Evolutionary conservation across 2,797 vertebrate genomes (phyloP), one percentile per base, ranked within the genome.

Genomic region (Psittacula echo): DNA sequence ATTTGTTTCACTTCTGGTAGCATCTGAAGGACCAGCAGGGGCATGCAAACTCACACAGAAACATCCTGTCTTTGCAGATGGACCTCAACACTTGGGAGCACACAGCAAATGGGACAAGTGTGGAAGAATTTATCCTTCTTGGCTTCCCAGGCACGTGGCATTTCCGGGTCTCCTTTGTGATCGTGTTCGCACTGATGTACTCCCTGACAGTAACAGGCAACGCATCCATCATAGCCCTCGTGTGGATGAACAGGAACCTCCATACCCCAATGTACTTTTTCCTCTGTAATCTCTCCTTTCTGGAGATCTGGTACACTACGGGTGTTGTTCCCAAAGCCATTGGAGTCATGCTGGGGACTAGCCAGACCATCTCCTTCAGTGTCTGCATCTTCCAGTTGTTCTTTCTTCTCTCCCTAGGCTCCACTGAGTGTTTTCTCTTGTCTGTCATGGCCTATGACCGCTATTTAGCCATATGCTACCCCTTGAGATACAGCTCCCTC

Each of bases 371-470:
- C 37, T 97, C 97, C 67, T 97, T 98, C 61, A 72, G 62, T 1
- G 91, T 85, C 30, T 98, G 97, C 50, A 90, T 93, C 20, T 41
- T 96, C 51, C 97, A 98, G 34, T 90, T 98, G 5, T 98, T 97
- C 50, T 97, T 97, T 67, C 96, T 98, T 88, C 96, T 98, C 65
- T 97, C 97, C 45, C 76, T 98, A 64, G 97, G 97, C 61, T 97
- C 97, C 70, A 95, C 96, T 11, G 96, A 98, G 42, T 97, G 96
- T 71, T 97, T 98, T 72, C 95, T 97, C 29, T 95, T 98, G 24
- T 97, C 97, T 13, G 94, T 95, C 37, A 98, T 98, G 97, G 97
- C 97, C 74, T 98, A 97, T 50, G 97, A 98, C 56, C 72, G 62
- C 15, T 98, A 96, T 66, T 45, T 97, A 62, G 97, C 97, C 72